Percentiles rank a stretch among this genome's conserved stretches.
These are phyloP conservation scores for Drosophila willistoni DNA, from an alignment of 1,140 invertebrate species.

Conservation along the genomic window DNA sequence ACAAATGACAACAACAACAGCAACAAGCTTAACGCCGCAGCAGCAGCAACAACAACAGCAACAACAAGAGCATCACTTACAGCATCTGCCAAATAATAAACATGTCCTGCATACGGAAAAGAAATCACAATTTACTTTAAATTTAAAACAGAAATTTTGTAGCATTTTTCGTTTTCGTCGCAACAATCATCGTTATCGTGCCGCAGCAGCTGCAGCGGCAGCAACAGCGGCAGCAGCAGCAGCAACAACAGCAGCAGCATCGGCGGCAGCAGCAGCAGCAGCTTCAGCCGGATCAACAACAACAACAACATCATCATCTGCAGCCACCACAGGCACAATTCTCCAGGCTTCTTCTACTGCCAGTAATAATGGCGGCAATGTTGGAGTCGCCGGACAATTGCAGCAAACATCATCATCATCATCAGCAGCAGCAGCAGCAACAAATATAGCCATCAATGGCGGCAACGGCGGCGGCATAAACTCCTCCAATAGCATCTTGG, in stretches of 20 bases:
- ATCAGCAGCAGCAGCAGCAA: constrained; percentile 25
- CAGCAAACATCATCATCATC: background rate
- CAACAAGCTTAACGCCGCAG: constrained; percentile 20
- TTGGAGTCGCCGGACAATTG: constrained; percentile 2
- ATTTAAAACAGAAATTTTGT: constrained; percentile 93
- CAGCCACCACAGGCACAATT: background rate
- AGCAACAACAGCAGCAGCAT: constrained; percentile 24
- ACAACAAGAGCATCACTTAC: constrained; percentile 26
- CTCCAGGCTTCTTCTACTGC: background rate
- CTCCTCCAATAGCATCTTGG: constrained; percentile 19
- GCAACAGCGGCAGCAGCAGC: constrained; percentile 11
- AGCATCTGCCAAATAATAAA: constrained; percentile 65
- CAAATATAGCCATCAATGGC: constrained; percentile 17
- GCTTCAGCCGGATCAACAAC: constrained; percentile 14
- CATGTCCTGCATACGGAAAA: constrained; percentile 82
- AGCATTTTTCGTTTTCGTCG: constrained; percentile 90
- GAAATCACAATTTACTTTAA: constrained; percentile 84
- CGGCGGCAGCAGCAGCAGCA: constrained; percentile 17
- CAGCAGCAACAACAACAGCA: constrained; percentile 15
- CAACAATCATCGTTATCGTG: constrained; percentile 83
- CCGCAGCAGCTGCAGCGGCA: constrained; percentile 14
- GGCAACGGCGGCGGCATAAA: background rate
- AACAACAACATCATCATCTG: background rate
- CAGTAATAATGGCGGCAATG: background rate
- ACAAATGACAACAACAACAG: constrained; percentile 26